Conservation (phyloP, 2,888 invertebrate species). For the Busseola fusca region DNA sequence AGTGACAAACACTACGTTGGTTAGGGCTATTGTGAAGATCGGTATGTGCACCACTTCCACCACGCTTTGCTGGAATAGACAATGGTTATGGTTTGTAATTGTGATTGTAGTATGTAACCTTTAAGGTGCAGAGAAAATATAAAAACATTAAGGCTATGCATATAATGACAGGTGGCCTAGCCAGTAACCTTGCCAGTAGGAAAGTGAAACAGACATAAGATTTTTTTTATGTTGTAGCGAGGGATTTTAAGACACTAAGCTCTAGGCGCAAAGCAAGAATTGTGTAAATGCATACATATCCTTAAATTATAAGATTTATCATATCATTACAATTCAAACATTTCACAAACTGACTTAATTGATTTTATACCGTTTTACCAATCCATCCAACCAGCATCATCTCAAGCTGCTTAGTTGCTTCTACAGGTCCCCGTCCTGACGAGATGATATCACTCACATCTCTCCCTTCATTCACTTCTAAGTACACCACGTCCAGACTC, state of each 20-base stretch:
- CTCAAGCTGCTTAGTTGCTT: slow-evolving; percentile 78
- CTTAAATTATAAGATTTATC: neutral
- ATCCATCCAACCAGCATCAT: slow-evolving; percentile 87
- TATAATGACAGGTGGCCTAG: neutral
- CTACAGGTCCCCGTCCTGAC: slow-evolving; percentile 73
- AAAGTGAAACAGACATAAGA: neutral
- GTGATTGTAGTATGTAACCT: neutral
- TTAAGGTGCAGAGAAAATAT: neutral
- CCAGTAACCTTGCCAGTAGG: neutral
- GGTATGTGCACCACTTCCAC: slow-evolving; percentile 90
- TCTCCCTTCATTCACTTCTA: slow-evolving; percentile 79
- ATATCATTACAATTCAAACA: neutral
- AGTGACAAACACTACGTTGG: slow-evolving; percentile 89
- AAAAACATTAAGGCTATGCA: neutral
- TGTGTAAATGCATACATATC: neutral
- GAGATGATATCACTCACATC: slow-evolving; percentile 79
- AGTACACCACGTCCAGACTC: slow-evolving; percentile 87
- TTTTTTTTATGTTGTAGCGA: no score
- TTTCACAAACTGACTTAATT: neutral
- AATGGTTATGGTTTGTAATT: neutral
- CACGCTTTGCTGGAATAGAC: slow-evolving; percentile 87
- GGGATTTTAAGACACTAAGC: neutral
- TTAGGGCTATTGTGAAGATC: slow-evolving; percentile 88
- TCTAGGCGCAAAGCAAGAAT: neutral
- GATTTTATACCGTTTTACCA: slow-evolving; percentile 85